These are phyloP conservation scores for Caenorhabditis angaria DNA, from an alignment of 2,888 invertebrate species.

Conservation along the genomic window DNA sequence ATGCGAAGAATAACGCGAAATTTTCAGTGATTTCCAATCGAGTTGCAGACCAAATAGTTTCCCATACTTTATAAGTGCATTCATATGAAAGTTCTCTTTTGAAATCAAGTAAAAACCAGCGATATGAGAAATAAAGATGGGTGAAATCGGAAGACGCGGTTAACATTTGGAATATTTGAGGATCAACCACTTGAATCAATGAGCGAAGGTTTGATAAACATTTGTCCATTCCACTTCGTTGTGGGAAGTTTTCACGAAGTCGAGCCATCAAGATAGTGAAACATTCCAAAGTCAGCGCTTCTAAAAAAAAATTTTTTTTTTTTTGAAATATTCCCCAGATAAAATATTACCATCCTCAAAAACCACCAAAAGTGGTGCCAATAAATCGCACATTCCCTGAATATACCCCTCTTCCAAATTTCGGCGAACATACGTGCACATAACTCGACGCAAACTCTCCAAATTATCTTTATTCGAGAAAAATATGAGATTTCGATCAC, in stretches of 20 bases:
- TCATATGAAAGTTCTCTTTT: constrained; percentile 91
- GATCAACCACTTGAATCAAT: constrained; percentile 74
- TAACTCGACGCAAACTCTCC: constrained; percentile 78
- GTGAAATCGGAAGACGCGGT: constrained; percentile 93
- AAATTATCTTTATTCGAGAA: constrained; percentile 85
- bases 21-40: constrained; percentile 83
- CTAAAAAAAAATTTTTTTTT: constrained; percentile 74
- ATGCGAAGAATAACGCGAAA: constrained; percentile 90
- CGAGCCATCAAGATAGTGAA: constrained; percentile 90
- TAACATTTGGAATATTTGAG: constrained; percentile 75
- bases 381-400: constrained; percentile 97
- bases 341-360: constrained; percentile 80
- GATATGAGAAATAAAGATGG: constrained; percentile 95
- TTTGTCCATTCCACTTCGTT: constrained; percentile 91
- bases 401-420: constrained; percentile 92
- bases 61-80: constrained; percentile 92
- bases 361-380: constrained; percentile 89
- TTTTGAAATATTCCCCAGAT: background rate
- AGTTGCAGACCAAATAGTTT: constrained; percentile 92
- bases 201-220: constrained; percentile 92
- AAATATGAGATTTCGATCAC: constrained; percentile 92
- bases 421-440: constrained; percentile 89
- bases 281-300: constrained; percentile 88
- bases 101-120: constrained; percentile 95
- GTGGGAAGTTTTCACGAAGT: constrained; percentile 89